Conservation (phyloP, 2,113 vertebrate genomes). For the Sterna hirundo region DNA sequence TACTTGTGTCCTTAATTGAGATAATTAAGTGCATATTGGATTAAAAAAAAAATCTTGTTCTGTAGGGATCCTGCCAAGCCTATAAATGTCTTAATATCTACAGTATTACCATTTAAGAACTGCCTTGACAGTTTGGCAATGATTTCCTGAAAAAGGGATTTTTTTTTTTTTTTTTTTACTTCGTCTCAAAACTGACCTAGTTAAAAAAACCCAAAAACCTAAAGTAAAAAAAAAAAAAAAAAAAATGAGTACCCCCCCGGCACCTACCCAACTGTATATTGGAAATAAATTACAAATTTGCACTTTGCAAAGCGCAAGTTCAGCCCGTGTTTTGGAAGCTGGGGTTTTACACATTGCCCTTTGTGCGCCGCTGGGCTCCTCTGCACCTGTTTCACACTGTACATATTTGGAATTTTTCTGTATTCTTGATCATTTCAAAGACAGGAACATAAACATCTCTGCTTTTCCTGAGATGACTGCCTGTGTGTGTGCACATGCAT, state of each 20-base stretch:
- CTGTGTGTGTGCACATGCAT: not conserved
- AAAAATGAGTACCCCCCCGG: not conserved
- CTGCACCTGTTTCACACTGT: slow-evolving; percentile 57
- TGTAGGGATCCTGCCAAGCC: not conserved
- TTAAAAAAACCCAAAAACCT: not conserved
- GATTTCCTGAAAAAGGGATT: not conserved
- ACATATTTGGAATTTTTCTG: slow-evolving; percentile 55
- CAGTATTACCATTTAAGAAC: not conserved
- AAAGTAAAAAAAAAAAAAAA: not conserved
- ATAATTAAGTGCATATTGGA: not conserved
- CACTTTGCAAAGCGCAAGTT: not conserved
- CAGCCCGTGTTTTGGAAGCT: not conserved
- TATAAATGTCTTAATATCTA: not conserved
- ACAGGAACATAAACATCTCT: slow-evolving; percentile 66
- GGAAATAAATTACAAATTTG: not conserved
- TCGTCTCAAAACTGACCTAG: not conserved
- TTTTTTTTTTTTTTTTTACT: not conserved
- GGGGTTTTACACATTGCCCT: not conserved
- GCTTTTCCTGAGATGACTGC: slow-evolving; percentile 51
- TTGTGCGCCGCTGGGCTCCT: not conserved
- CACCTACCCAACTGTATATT: not conserved
- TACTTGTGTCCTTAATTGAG: not conserved
- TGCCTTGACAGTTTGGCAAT: not conserved
- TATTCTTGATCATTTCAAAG: slow-evolving; percentile 42
- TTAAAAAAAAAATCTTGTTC: not conserved